Evolutionary conservation across 2,113 vertebrate genomes (phyloP), one percentile per base, ranked within the genome.

Genomic region (Seriola dumerili): DNA sequence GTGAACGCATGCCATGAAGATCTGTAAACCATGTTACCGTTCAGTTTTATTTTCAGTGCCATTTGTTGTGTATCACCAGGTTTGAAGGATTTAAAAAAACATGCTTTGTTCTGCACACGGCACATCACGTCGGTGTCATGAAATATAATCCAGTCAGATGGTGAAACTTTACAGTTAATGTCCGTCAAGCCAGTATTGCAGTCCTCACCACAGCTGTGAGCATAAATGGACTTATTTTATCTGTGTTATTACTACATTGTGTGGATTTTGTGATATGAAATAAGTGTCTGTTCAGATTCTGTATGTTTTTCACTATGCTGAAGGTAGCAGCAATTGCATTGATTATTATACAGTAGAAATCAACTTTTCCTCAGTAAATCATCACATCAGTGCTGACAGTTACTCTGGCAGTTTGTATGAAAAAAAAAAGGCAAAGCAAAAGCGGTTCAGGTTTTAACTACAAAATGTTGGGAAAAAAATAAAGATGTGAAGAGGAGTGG

Each of bases 201-300:
- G 84, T 81, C 55, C 89, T 89, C 91, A 83, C 87, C 82, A 9
- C 70, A 62, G 92, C 32, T 10, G 88, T 80, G 89, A 90, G 85
- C 86, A 52, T 81, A 78, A 86, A 93, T 90, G 81, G 88, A 94
- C 92, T 90, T 90, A 46, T 93, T 89, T 90, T 91, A 89, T 92
- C 90, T 72, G 92, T 93, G 90, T 92, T 92, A 88, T 91, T 88
- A 92, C 85, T 89, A 90, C 89, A 90, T 90, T 91, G 65, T 89
- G 93, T 94, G 90, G 89, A 93, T 86, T 91, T 94, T 92, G 93
- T 95, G 94, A 93, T 91, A 92, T 91, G 88, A 92, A 92, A 87
- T 90, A 89, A 68, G 82, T 93, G 90, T 92, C 81, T 65, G 92
- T 94, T 93, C 50, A 84, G 89, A 92, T 93, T 91, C 80, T 94